A percentile compares a stretch with the other conserved stretches of the same genome.
These are phyloP conservation scores for Orthonyx spaldingii DNA, from an alignment of 2,113 vertebrate species.

Conservation along the genomic window DNA sequence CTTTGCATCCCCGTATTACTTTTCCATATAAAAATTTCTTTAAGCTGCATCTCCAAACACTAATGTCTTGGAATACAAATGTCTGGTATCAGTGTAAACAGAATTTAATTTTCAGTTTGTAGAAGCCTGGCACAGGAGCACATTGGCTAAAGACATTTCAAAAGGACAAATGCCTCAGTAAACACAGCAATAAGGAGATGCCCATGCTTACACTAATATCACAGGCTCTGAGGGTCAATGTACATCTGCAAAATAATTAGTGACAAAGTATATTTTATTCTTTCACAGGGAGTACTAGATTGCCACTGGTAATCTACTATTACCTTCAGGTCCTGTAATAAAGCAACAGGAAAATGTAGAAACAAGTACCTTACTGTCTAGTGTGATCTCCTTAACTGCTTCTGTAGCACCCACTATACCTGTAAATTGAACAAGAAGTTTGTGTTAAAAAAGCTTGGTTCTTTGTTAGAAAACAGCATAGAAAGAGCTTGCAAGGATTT, in stretches of 20 bases:
- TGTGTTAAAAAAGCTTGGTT: background rate
- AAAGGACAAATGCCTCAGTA: background rate
- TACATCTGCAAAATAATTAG: background rate
- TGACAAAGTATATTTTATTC: background rate
- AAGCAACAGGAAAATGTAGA: background rate
- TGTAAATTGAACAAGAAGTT: slow-evolving; percentile 50
- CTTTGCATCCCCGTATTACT: background rate
- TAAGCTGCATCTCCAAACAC: background rate
- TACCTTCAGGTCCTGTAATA: background rate
- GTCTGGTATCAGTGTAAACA: background rate
- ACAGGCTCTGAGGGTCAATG: background rate
- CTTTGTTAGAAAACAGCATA: background rate
- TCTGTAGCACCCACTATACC: slow-evolving; percentile 84
- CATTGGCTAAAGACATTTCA: background rate
- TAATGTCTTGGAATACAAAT: background rate
- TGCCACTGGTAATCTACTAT: background rate
- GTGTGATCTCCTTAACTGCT: slow-evolving; percentile 86
- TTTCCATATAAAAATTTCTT: background rate
- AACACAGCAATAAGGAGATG: background rate
- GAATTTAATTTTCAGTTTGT: background rate
- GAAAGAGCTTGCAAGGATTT: background rate
- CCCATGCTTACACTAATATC: background rate
- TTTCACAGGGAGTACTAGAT: background rate
- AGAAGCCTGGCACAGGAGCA: background rate
- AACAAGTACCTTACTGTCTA: slow-evolving; percentile 90